phyloP scores from a whole-genome alignment of 2,888 invertebrate genomes.

The Magallana nippona region DNA sequence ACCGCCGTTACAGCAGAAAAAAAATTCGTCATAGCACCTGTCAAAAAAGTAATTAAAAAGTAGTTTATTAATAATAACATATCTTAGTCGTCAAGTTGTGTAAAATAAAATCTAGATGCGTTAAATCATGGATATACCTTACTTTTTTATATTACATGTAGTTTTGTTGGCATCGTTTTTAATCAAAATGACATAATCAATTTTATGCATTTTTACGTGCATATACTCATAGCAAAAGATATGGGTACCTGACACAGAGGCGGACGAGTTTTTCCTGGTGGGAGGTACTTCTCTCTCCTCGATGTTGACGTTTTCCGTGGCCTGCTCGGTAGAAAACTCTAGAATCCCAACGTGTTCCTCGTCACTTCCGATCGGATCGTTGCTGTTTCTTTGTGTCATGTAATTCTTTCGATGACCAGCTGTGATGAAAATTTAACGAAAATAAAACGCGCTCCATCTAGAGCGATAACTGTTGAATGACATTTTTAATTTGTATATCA shows the following conservation, averaged over 20 bases:
- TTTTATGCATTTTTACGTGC: too few species aligned
- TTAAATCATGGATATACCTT: background rate
- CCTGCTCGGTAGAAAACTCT: constrained; percentile 73
- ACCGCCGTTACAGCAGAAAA: constrained; percentile 48
- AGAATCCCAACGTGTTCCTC: constrained; percentile 68
- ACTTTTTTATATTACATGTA: too few species aligned
- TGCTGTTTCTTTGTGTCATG: constrained; percentile 41
- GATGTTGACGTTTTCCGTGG: constrained; percentile 63
- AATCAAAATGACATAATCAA: too few species aligned
- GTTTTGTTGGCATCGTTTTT: too few species aligned
- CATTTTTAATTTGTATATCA: too few species aligned
- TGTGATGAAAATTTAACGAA: background rate
- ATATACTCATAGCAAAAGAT: too few species aligned
- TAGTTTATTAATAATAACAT: background rate
- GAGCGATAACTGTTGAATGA: too few species aligned
- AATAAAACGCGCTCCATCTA: too few species aligned
- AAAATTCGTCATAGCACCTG: constrained; percentile 53
- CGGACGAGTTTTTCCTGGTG: constrained; percentile 47
- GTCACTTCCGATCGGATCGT: constrained; percentile 64
- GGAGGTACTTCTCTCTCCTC: constrained; percentile 54
- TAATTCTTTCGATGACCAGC: constrained; percentile 40
- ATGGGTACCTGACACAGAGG: constrained; percentile 48
- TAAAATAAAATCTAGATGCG: background rate
- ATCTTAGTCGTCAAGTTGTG: background rate
- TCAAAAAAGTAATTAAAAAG: background rate